phyloP scores from a whole-genome alignment of 2,113 vertebrate genomes.

The Peromyscus leucopus region DNA sequence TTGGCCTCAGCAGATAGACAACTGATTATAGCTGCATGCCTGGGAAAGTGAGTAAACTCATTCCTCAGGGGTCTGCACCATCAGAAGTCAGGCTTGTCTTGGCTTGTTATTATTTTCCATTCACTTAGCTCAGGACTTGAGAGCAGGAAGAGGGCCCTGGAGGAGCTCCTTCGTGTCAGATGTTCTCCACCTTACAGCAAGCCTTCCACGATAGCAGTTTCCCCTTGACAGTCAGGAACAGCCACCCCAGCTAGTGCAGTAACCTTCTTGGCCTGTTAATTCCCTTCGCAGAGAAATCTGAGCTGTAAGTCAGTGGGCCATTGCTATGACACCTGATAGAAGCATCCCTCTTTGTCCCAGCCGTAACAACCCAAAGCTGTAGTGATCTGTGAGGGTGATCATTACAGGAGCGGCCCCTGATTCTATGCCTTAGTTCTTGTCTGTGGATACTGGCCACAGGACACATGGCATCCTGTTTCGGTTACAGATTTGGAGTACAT shows the following conservation, averaged over 20 bases:
- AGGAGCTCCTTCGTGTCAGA: neutral
- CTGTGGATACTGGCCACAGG: neutral
- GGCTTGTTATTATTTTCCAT: constrained; percentile 28
- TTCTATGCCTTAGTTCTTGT: neutral
- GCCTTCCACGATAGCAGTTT: neutral
- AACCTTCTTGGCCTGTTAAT: neutral
- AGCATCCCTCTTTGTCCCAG: neutral
- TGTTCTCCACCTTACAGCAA: neutral
- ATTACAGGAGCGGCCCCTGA: neutral
- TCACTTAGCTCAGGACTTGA: neutral
- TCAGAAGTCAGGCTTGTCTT: neutral
- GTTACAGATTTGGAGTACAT: neutral
- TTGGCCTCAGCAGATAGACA: neutral
- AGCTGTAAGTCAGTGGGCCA: neutral
- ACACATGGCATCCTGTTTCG: neutral
- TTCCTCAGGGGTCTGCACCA: neutral
- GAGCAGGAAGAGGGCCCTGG: neutral
- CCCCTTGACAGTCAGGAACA: neutral
- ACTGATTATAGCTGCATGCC: neutral
- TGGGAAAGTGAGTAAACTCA: neutral
- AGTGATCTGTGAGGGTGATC: neutral
- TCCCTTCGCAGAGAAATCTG: neutral
- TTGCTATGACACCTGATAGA: neutral
- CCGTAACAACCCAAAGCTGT: neutral
- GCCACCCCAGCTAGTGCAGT: neutral